Evolutionary conservation across 2,797 vertebrate genomes (phyloP), one percentile per base, ranked within the genome.

Genomic region (Agapornis canus): DNA sequence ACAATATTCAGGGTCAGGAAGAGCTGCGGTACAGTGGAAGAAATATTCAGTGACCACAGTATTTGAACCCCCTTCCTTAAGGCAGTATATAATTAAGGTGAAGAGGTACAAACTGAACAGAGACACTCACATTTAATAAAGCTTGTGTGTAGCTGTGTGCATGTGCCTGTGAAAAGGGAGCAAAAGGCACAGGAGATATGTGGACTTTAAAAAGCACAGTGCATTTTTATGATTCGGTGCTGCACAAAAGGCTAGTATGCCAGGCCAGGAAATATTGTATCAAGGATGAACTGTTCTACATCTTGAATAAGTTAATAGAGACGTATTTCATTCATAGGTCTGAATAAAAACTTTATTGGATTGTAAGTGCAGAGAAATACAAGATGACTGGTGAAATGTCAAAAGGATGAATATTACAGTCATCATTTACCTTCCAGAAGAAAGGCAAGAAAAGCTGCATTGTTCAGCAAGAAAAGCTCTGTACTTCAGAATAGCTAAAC

Each of bases 31-130:
- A 45, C 11, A 32, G 8, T 13, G 29, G 15, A 65, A 90, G 5
- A 73, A 60, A n/a, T n/a, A 43, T n/a, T 43, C 6, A 21, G 15
- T 7, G 11, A 56, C 15, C 39, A 40, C 9, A 10, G 20, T 57
- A 26, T 66, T 66, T 6, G 19, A 42, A 6, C 2, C 9, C 2
- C 6, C 5, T 4, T 25, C 22, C 13, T 3, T 0, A 73, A 49
- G 7, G 10, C 0, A 45, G 40, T 35, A 13, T 60, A 8, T 59
- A 70, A 70, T 59, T 72, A 22, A 40, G 22, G 26, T 57, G 59
- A 72, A 64, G 23, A 7, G 16, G 31, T 78, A n/a, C 3, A 73
- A 71, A 87, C 60, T 57, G 31, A 64, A 29, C 0, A 2, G 45
- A 51, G 23, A 52, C 3, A 20, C 8, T 79, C 0, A 0, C 10